phyloP scores from a whole-genome alignment of 2,888 invertebrate genomes.

The Leptura quadrifasciata region DNA sequence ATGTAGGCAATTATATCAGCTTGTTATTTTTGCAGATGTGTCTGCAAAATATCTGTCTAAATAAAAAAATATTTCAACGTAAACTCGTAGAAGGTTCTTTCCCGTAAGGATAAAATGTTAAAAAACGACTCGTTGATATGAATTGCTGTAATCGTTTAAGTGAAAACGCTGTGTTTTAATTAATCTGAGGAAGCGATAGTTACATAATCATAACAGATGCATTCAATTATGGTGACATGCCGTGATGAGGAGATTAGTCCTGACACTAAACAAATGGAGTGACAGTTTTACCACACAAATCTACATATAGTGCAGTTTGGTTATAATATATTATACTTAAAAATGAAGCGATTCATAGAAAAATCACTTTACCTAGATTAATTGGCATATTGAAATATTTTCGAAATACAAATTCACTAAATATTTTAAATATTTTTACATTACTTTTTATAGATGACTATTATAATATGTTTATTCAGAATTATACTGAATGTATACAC shows the following conservation, averaged over 20 bases:
- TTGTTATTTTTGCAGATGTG: too few species aligned
- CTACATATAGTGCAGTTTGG: conserved; percentile 2
- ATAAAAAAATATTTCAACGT: too few species aligned
- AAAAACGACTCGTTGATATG: not conserved
- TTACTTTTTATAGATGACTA: too few species aligned
- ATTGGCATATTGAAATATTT: too few species aligned
- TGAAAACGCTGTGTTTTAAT: not conserved
- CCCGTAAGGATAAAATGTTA: too few species aligned
- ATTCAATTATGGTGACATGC: conserved; percentile 5
- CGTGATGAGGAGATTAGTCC: not conserved
- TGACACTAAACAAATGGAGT: conserved; percentile 1
- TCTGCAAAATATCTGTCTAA: too few species aligned
- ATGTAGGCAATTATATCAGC: not conserved
- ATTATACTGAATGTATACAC: not conserved
- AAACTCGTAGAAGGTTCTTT: too few species aligned
- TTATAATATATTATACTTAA: too few species aligned
- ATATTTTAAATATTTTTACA: too few species aligned
- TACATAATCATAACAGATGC: not conserved
- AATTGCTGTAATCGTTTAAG: not conserved
- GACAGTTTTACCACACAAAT: not conserved
- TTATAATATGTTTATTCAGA: not conserved
- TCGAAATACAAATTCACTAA: too few species aligned
- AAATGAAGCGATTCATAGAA: too few species aligned
- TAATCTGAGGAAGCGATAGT: not conserved
- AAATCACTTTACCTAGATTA: too few species aligned